Evolutionary conservation across 2,113 vertebrate genomes (phyloP), one percentile per base, ranked within the genome.

Genomic region (Corythoichthys intestinalis): DNA sequence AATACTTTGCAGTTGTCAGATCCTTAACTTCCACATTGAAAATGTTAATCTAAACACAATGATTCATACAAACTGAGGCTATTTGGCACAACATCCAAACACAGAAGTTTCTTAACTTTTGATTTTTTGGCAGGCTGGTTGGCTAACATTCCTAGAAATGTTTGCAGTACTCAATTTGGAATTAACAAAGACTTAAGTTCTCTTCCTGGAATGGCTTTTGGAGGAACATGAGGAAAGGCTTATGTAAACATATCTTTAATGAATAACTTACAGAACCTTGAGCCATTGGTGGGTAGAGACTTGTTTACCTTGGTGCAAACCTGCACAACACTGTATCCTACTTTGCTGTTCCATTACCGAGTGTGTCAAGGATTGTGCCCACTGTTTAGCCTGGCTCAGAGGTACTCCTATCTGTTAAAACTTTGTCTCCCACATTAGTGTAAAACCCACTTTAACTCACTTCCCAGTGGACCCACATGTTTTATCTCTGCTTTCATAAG

Each of bases 331-430:
- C 79, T 17, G 69, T 75, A 81, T 73, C 71, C 70, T 83, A 86
- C 87, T 81, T 74, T 68, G 78, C 78, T 90, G 82, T 89, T 90
- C 90, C 91, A 91, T 92, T 92, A 90, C 75, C 72, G 71, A 72
- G 73, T 87, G 83, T 87, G 87, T 88, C 70, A 69, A 80, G 84
- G 78, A 82, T 82, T 79, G 69, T 75, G 74, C 91, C 91, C 81
- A 89, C 89, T 90, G 90, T 89, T 91, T 81, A 85, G 85, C 78
- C 78, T 54, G 83, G 75, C 86, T 28, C 90, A 86, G 88, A 90
- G 86, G 90, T 87, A 85, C 85, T 90, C 81, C 77, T 66, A 81
- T 72, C 83, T 69, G 79, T 71, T 81, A 72, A 85, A 89, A 81
- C 75, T 78, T 76, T 66, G 81, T 87, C 84, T 78, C 85, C 86